Evolutionary conservation across 30 jellyfish, hydroid and myxozoan genomes (phyloP), one percentile per base, ranked within the genome.

Genomic region (Rhopilema esculentum): DNA sequence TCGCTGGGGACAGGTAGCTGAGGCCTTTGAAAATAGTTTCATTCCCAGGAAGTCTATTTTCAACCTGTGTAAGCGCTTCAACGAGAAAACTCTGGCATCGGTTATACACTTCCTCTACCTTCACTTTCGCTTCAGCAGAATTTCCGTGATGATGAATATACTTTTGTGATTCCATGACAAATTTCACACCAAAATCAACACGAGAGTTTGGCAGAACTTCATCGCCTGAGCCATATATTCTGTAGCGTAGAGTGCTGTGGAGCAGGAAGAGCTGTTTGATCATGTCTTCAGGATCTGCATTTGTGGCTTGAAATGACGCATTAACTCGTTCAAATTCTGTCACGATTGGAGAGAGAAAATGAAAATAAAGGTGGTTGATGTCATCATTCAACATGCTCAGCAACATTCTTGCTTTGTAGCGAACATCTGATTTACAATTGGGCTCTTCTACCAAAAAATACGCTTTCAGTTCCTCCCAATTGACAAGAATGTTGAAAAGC

Each of bases 401-500:
- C 18, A 89, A 27, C 29, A 30, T 21, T 15, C 90, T 27, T 65
- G 93, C 93, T 24, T 81, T 89, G 85, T 50, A 89, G 72, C 91
- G 69, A 50, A 24, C 80, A 27, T 53, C 88, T 29, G 64, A 29
- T 26, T 49, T 49, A 27, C 31, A 28, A 20, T 29, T 64, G 27
- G 75, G 86, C 69, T 72, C 89, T 20, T 93, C 93, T 48, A 32
- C 29, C 52, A 66, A 22, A 61, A 85, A 85, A 71, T 75, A 85
- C 29, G 94, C 94, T 85, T 85, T 85, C 22, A 83, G 62, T 62
- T 83, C 92, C 71, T 83, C 89, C 92, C 92, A 83, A 83, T 83
- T 83, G 78, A 83, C 31, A 21, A 83, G 72, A 26, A 70, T 69
- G 51, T 83, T 83, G 74, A 68, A 71, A 33, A 83, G 48, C 77